Evolutionary conservation across 2,797 vertebrate genomes (phyloP).

Genomic region (Sebastes umbrosus): DNA sequence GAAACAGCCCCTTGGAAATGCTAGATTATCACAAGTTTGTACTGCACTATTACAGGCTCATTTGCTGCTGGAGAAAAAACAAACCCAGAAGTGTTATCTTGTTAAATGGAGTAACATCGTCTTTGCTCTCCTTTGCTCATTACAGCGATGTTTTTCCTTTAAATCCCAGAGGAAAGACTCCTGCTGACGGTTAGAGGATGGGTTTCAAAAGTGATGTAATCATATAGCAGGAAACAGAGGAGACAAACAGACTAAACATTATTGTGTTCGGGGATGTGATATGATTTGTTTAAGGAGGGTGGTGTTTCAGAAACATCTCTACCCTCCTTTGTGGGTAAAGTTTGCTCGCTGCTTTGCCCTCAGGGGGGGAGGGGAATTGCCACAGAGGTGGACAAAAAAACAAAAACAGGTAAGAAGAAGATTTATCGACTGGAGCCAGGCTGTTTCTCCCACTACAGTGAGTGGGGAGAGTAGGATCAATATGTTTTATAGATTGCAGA

Average conservation of each 20-base stretch:
- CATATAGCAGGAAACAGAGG: neutral
- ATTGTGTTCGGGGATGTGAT: neutral
- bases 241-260: neutral
- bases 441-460: neutral
- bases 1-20: conserved; percentile 11
- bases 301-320: neutral
- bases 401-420: neutral
- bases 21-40: conserved; percentile 13
- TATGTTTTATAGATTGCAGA: conserved; percentile 1
- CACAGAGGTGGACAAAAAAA: neutral
- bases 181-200: neutral
- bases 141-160: conserved; percentile 6
- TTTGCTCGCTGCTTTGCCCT: neutral
- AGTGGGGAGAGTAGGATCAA: neutral
- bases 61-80: conserved; percentile 14
- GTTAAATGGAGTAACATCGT: conserved; percentile 15
- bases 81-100: conserved; percentile 1
- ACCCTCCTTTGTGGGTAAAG: neutral
- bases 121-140: conserved; percentile 25
- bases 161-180: conserved; percentile 8
- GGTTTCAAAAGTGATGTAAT: conserved; percentile 4
- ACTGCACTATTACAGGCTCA: conserved; percentile 4
- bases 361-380: neutral
- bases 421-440: neutral
- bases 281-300: neutral